A percentile compares a stretch with the other conserved stretches of the same genome.
Evolutionary conservation across 2,888 invertebrate genomes (phyloP).

Genomic region (Sympetrum striolatum): DNA sequence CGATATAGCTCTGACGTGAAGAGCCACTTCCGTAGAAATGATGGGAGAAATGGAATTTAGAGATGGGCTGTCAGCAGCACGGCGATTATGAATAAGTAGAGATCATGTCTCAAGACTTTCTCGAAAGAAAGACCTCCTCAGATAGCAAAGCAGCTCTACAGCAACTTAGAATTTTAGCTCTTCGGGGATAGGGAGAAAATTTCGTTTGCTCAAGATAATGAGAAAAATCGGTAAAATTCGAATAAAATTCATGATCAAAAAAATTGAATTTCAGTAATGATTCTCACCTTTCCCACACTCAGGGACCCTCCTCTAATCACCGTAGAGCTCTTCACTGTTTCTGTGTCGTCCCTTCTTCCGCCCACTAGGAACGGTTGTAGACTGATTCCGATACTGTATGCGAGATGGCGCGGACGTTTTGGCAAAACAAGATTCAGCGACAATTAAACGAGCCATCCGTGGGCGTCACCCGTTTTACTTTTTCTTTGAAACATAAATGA

Average conservation of each 20-base stretch:
- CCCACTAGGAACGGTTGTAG: neutral
- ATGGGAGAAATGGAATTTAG: neutral
- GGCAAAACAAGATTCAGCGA: conserved; percentile 24
- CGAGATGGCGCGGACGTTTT: conserved; percentile 37
- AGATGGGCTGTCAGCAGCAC: conserved; percentile 21
- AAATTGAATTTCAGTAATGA: neutral
- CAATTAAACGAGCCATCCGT: neutral
- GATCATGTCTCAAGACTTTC: neutral
- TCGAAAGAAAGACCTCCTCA: neutral
- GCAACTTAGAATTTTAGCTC: neutral
- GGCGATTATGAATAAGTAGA: neutral
- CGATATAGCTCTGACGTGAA: conserved; percentile 12
- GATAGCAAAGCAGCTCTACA: neutral
- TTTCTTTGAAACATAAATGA: neutral
- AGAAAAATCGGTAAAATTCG: neutral
- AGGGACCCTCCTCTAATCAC: neutral
- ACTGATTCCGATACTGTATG: conserved; percentile 25
- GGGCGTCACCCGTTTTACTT: neutral
- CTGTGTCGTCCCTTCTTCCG: neutral
- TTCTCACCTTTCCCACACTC: conserved; percentile 19
- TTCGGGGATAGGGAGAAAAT: neutral
- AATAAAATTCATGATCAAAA: neutral
- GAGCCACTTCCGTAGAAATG: neutral
- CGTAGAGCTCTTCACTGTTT: neutral
- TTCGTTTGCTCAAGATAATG: neutral